These are phyloP conservation scores for Pampusana beccarii DNA, from an alignment of 2,113 vertebrate species.

Conservation along the genomic window DNA sequence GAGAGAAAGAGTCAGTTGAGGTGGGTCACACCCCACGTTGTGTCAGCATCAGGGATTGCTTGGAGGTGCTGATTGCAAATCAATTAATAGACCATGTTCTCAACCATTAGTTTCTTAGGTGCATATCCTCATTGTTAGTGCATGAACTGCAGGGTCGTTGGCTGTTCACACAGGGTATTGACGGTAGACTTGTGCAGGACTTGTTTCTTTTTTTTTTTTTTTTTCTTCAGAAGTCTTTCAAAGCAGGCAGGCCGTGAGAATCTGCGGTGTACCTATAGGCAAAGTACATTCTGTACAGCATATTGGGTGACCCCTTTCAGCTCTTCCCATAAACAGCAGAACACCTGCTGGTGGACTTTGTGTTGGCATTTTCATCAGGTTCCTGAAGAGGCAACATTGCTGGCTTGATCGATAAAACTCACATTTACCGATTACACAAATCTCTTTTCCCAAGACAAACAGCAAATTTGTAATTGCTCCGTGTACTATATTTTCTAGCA, in stretches of 20 bases:
- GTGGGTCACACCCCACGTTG: not conserved
- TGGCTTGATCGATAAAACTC: not conserved
- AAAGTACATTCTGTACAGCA: not conserved
- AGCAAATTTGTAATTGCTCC: not conserved
- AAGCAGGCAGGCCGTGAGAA: not conserved
- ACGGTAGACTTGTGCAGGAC: not conserved
- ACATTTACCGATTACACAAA: slow-evolving; percentile 9
- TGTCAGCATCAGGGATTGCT: not conserved
- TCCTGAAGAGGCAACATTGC: not conserved
- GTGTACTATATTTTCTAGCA: not conserved
- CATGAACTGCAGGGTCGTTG: not conserved
- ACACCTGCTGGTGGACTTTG: not conserved
- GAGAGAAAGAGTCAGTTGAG: not conserved
- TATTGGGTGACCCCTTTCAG: not conserved
- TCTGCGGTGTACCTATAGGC: not conserved
- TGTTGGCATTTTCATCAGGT: slow-evolving; percentile 10
- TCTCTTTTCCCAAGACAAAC: not conserved
- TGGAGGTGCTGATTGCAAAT: not conserved
- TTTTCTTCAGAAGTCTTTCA: not conserved
- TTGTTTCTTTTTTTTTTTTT: too few relatives aligned
- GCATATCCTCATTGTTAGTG: not conserved
- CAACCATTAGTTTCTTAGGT: not conserved
- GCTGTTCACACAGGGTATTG: not conserved
- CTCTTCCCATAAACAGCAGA: not conserved
- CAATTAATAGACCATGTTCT: not conserved